Conservation (phyloP, 2,113 vertebrate genomes). For the Coryphaenoides rupestris region DNA sequence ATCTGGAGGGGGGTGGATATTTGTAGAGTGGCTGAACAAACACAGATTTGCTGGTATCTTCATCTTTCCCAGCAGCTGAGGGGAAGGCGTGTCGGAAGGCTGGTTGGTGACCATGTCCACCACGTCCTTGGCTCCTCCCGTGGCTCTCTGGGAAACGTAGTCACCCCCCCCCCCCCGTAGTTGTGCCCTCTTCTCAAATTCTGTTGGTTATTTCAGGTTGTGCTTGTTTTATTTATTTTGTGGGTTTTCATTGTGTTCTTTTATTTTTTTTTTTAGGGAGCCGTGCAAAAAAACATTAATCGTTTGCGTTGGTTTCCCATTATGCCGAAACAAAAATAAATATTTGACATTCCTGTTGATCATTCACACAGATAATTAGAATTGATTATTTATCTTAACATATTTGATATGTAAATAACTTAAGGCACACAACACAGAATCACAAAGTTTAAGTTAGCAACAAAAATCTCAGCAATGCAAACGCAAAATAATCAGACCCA, state of each 20-base stretch:
- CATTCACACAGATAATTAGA: too few relatives aligned
- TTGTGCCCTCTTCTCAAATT: neutral
- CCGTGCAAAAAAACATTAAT: too few relatives aligned
- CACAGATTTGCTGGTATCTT: conserved; percentile 80
- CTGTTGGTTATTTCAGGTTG: too few relatives aligned
- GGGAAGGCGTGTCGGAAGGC: conserved; percentile 51
- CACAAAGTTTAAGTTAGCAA: neutral
- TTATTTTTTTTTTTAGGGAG: too few relatives aligned
- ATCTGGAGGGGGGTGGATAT: conserved; percentile 75
- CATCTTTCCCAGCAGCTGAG: conserved; percentile 75
- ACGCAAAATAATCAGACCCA: too few relatives aligned
- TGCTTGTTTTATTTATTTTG: too few relatives aligned
- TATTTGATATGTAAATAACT: neutral
- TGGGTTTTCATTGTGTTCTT: too few relatives aligned
- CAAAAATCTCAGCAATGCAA: too few relatives aligned
- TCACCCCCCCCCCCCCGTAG: conserved; percentile 17
- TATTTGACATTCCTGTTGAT: too few relatives aligned
- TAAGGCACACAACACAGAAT: neutral
- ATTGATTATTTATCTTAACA: too few relatives aligned
- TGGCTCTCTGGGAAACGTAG: conserved; percentile 37
- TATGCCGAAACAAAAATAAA: too few relatives aligned
- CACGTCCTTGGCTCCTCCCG: conserved; percentile 49
- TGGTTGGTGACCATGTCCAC: conserved; percentile 33
- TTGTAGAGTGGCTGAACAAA: conserved; percentile 83
- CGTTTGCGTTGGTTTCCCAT: too few relatives aligned